Percentiles rank a stretch among this genome's conserved stretches.
phyloP scores from a whole-genome alignment of 2,888 invertebrate species.

The Phymatocera aterrima region DNA sequence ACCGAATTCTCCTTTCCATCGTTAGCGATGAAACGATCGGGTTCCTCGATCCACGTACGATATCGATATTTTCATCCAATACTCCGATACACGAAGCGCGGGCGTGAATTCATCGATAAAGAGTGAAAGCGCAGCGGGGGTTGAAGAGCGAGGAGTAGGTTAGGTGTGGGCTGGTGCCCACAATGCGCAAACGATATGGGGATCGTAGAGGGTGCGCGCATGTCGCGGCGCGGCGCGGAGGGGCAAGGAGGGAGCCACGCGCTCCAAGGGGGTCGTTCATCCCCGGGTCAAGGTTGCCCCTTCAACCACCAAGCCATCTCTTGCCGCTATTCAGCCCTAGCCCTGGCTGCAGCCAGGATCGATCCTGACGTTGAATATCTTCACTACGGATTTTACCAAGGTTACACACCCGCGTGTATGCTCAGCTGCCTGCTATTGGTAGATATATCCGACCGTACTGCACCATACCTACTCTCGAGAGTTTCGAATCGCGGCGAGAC shows the following conservation, averaged over 20 bases:
- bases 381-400: conserved; percentile 24
- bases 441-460: too few species aligned
- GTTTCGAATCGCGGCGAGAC: background rate
- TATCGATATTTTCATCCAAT: background rate
- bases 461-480: background rate
- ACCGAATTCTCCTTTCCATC: too few species aligned
- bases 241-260: conserved; percentile 63
- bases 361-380: conserved; percentile 52
- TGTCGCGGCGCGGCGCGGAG: conserved; percentile 44
- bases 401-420: conserved; percentile 20
- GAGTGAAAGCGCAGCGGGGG: background rate
- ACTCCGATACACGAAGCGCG: background rate
- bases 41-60: too few species aligned
- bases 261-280: conserved; percentile 71
- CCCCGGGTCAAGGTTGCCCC: conserved; percentile 74
- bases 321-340: conserved; percentile 31
- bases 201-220: conserved; percentile 30
- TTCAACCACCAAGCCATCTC: conserved; percentile 50
- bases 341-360: conserved; percentile 51
- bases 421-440: background rate
- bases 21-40: too few species aligned
- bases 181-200: background rate
- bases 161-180: background rate
- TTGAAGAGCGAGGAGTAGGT: background rate
- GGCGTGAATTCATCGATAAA: background rate